Percentiles rank a stretch among this genome's conserved stretches.
Evolutionary conservation across 2,797 vertebrate genomes (phyloP).

Genomic region (Acropternis orthonyx): DNA sequence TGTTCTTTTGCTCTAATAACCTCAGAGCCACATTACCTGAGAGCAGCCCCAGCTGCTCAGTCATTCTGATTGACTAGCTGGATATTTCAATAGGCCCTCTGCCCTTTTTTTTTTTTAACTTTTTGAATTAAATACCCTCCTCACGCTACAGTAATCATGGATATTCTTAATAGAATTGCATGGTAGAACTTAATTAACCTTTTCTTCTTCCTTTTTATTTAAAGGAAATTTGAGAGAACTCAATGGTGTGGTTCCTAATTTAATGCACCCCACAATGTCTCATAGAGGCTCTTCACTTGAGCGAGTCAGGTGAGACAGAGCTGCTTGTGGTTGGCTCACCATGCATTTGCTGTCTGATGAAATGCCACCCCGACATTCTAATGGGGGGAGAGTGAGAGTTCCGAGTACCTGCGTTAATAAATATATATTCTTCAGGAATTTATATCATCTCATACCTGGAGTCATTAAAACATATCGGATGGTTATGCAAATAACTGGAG

Average conservation of each 20-base stretch:
- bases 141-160: background rate
- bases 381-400: background rate
- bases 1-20: background rate
- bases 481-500: background rate
- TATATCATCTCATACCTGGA: conserved; percentile 5
- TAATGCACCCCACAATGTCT: background rate
- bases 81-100: background rate
- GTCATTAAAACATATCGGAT: background rate
- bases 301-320: background rate
- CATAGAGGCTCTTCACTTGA: background rate
- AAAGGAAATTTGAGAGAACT: background rate
- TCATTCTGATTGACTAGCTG: background rate
- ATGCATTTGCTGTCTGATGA: background rate
- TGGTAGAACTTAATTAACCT: conserved; percentile 38
- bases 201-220: conserved; percentile 26
- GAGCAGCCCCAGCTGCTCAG: background rate
- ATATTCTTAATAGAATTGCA: conserved; percentile 22
- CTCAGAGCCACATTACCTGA: background rate
- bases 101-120: background rate
- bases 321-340: background rate
- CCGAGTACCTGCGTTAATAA: background rate
- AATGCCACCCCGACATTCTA: background rate
- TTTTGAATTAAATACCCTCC: background rate
- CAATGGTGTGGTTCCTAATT: background rate
- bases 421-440: conserved; percentile 35